Evolutionary conservation across 2,888 invertebrate species (phyloP).

Genomic region (Scaptomyza caliginosa): DNA sequence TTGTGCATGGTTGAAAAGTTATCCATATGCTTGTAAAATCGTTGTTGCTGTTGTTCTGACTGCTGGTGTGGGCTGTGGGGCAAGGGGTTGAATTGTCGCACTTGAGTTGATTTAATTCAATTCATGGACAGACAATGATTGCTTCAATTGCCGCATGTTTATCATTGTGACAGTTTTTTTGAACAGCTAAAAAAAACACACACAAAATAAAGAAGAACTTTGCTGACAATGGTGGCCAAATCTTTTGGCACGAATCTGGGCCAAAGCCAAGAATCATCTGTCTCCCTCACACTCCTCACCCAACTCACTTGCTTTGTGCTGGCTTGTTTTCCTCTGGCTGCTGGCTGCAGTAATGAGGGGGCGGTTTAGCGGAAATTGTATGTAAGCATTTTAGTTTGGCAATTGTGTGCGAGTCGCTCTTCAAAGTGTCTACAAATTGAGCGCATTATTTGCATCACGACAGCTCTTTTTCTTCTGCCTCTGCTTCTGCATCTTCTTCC

Average conservation of each 20-base stretch:
- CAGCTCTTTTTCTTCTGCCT: conserved; percentile 17
- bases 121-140: conserved; percentile 80
- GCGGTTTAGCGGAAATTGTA: conserved; percentile 63
- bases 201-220: conserved; percentile 1
- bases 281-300: background rate
- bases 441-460: conserved; percentile 55
- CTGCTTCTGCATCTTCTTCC: background rate
- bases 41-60: background rate
- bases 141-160: conserved; percentile 81
- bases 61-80: background rate
- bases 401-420: conserved; percentile 58
- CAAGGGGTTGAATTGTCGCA: conserved; percentile 59
- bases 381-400: conserved; percentile 72
- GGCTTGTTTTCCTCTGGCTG: background rate
- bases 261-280: conserved; percentile 32
- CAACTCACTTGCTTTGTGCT: background rate
- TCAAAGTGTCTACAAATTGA: conserved; percentile 57
- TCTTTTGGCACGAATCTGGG: conserved; percentile 44
- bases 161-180: conserved; percentile 75
- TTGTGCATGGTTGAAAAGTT: conserved; percentile 9
- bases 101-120: conserved; percentile 81
- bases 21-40: conserved; percentile 25
- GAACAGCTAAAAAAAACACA: background rate
- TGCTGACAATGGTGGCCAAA: conserved; percentile 25
- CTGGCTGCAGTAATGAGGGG: conserved; percentile 29